Evolutionary conservation across 2,113 vertebrate species (phyloP).

Genomic region (Numida meleagris): DNA sequence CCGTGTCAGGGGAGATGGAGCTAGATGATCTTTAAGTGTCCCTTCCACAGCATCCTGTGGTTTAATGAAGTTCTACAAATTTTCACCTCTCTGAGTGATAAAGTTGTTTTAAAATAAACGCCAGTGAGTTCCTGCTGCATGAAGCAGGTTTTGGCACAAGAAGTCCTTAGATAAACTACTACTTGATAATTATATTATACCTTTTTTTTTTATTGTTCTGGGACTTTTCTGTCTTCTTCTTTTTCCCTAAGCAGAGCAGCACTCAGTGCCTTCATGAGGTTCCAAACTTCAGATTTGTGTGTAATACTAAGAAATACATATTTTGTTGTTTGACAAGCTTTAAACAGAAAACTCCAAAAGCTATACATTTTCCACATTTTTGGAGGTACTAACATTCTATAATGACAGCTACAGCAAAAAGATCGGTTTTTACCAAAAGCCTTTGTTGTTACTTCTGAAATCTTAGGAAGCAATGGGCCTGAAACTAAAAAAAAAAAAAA

Average conservation of each 20-base stretch:
- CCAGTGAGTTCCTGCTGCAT: not conserved
- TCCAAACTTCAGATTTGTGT: not conserved
- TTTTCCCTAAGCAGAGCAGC: not conserved
- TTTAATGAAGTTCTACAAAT: not conserved
- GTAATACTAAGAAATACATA: not conserved
- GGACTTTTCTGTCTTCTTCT: not conserved
- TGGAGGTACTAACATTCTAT: not conserved
- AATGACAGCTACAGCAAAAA: not conserved
- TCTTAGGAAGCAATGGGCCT: not conserved
- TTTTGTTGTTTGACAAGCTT: not conserved
- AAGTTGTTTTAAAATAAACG: not conserved
- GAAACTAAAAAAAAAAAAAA: not conserved
- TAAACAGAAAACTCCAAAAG: not conserved
- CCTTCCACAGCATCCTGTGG: not conserved
- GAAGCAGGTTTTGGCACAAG: not conserved
- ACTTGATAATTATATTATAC: not conserved
- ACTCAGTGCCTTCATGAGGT: not conserved
- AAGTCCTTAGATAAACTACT: not conserved
- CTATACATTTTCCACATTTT: not conserved
- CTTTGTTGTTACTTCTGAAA: not conserved
- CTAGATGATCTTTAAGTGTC: not conserved
- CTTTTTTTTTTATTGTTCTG: not conserved
- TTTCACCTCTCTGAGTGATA: not conserved
- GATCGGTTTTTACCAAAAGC: not conserved
- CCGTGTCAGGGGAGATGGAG: not conserved